Evolutionary conservation across 2,113 vertebrate species (phyloP).

Genomic region (Mus pahari): DNA sequence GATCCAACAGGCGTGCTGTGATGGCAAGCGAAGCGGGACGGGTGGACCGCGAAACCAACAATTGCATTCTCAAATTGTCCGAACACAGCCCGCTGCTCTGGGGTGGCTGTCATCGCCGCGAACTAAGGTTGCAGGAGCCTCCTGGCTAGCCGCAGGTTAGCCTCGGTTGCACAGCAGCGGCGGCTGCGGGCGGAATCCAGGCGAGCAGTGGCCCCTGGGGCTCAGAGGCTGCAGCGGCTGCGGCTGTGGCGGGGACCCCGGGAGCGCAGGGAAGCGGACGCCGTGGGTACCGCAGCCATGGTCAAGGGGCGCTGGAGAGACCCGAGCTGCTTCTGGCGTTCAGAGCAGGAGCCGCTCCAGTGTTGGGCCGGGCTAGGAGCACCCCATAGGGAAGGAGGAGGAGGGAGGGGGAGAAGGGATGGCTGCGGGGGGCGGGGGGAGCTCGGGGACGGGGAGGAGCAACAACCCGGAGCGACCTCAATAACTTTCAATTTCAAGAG

Average conservation of each 20-base stretch:
- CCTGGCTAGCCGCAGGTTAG: conserved; percentile 76
- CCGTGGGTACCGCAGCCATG: conserved; percentile 74
- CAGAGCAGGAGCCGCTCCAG: conserved; percentile 70
- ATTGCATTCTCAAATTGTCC: conserved; percentile 75
- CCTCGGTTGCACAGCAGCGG: conserved; percentile 56
- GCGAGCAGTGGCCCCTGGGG: conserved; percentile 58
- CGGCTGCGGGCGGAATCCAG: background rate
- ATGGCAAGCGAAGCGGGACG: conserved; percentile 65
- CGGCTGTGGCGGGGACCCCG: conserved; percentile 50
- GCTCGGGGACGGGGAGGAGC: conserved; percentile 83
- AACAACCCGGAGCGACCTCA: conserved; percentile 83
- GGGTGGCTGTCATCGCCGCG: conserved; percentile 72
- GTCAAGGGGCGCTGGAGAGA: conserved; percentile 77
- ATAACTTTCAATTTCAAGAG: conserved; percentile 84
- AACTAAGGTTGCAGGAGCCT: conserved; percentile 57
- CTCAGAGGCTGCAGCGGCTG: conserved; percentile 63
- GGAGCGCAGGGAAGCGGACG: conserved; percentile 58
- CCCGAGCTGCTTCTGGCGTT: conserved; percentile 73
- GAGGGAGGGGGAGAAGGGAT: conserved; percentile 28
- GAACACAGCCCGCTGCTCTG: conserved; percentile 54
- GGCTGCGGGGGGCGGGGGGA: conserved; percentile 74
- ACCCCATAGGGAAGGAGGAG: conserved; percentile 70
- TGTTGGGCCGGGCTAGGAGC: conserved; percentile 74
- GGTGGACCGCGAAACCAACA: conserved; percentile 68
- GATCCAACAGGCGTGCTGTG: conserved; percentile 72